Evolutionary conservation across 1,140 invertebrate genomes (phyloP), one percentile per base, ranked within the genome.

Genomic region (Neuroterus valhalla): DNA sequence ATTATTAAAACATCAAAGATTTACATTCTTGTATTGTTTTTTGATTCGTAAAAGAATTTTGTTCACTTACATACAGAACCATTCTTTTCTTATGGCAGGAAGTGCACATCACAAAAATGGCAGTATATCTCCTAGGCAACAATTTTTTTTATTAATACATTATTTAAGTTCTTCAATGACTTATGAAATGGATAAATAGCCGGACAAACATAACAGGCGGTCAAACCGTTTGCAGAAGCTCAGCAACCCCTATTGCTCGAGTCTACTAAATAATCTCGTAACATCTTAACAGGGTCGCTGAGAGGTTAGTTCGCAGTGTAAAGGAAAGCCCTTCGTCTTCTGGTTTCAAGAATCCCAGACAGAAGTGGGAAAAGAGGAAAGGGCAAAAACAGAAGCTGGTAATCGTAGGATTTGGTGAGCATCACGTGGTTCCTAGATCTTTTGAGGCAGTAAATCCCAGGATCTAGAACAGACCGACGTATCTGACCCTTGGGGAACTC

Each of bases 401-500:
- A 62, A 62, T 62, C 55, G 55, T 62, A 38, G 55, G 55, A 62
- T 62, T 62, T 62, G 23, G 14, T 23, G 26, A 62, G 14, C 55
- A 26, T 3, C 55, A 62, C 55, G 55, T 62, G 55, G 55, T 62
- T 62, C 21, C 23, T 62, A 31, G 55, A 62, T 62, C 55, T 62
- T 23, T 38, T 62, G 70, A 38, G 68, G 71, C 74, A 17, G 71
- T 73, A 69, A 67, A 43, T 14, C 10, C 52, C 52, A 66, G 26
- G 66, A 71, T 50, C 62, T 66, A 23, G 38, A 44, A 43, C 23
- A 70, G 66, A 71, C 67, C 44, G 68, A 78, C 66, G 55, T 69
- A 72, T 52, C 31, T 48, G 45, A 67, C 72, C 72, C 69, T 31
- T 17, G 17, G 77, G 77, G 71, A 75, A 55, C 45, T 43, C 73